Evolutionary conservation across 2,888 invertebrate species (phyloP).

Genomic region (Drosophila percnosoma): DNA sequence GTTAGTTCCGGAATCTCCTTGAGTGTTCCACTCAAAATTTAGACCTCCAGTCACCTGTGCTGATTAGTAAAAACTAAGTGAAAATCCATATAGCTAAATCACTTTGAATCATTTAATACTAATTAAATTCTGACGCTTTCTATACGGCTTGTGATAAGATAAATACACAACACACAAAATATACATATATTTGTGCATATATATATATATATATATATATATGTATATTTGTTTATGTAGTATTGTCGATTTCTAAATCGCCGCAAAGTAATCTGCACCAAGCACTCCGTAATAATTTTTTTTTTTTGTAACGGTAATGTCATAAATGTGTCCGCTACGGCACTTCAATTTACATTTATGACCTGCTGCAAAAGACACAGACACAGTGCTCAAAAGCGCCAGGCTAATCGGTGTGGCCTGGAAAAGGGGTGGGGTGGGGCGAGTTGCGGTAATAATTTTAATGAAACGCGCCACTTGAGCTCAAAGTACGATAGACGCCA

Average conservation of each 20-base stretch:
- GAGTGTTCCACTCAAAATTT: constrained; percentile 3
- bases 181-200: too few species aligned
- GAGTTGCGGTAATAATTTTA: constrained; percentile 34
- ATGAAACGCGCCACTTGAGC: constrained; percentile 71
- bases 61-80: constrained; percentile 59
- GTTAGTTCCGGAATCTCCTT: constrained; percentile 20
- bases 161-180: constrained; percentile 8
- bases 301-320: constrained; percentile 40
- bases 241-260: constrained; percentile 39
- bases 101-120: constrained; percentile 61
- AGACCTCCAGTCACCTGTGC: constrained; percentile 45
- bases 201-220: too few species aligned
- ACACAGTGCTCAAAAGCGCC: constrained; percentile 9
- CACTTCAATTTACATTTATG: constrained; percentile 54
- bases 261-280: constrained; percentile 20
- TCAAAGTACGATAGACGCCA: constrained; percentile 52
- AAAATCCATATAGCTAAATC: constrained; percentile 47
- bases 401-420: constrained; percentile 28
- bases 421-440: constrained; percentile 2
- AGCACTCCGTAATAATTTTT: constrained; percentile 26
- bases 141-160: constrained; percentile 57
- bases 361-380: constrained; percentile 42
- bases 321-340: constrained; percentile 33
- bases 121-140: constrained; percentile 61
- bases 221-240: neutral